Conservation (phyloP, 92 coral and sea anemone genomes). For the Meandrina meandrites region DNA sequence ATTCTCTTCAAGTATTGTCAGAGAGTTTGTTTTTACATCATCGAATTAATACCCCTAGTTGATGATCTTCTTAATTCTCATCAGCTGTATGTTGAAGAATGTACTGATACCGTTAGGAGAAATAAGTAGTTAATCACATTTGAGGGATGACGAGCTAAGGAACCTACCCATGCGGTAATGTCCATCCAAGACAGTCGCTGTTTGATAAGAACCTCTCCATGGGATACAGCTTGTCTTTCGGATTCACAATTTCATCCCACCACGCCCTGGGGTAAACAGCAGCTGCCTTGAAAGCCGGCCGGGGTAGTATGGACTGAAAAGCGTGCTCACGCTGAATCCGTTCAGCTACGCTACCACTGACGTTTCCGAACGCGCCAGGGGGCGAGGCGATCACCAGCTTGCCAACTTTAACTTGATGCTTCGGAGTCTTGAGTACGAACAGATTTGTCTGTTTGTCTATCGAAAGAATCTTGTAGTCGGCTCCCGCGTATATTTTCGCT, state of each 20-base stretch:
- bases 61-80: too few species aligned
- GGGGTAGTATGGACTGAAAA: conserved; percentile 39
- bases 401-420: conserved; percentile 22
- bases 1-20: too few species aligned
- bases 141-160: background rate
- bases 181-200: conserved; percentile 86
- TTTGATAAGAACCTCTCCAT: conserved; percentile 80
- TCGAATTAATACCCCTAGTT: too few species aligned
- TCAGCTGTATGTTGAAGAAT: too few species aligned
- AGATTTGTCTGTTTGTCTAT: background rate
- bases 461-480: conserved; percentile 15
- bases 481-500: conserved; percentile 29
- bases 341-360: conserved; percentile 61
- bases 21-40: too few species aligned
- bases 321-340: conserved; percentile 15
- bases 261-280: conserved; percentile 82
- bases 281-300: conserved; percentile 62
- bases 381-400: conserved; percentile 51
- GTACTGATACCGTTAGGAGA: background rate
- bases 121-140: background rate
- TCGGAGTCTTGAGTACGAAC: conserved; percentile 21
- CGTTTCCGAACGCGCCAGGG: conserved; percentile 66
- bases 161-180: conserved; percentile 76
- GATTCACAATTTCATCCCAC: conserved; percentile 74
- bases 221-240: conserved; percentile 61